Evolutionary conservation across 2,888 invertebrate species (phyloP), one percentile per base, ranked within the genome.

Genomic region (Cosmia trapezina): DNA sequence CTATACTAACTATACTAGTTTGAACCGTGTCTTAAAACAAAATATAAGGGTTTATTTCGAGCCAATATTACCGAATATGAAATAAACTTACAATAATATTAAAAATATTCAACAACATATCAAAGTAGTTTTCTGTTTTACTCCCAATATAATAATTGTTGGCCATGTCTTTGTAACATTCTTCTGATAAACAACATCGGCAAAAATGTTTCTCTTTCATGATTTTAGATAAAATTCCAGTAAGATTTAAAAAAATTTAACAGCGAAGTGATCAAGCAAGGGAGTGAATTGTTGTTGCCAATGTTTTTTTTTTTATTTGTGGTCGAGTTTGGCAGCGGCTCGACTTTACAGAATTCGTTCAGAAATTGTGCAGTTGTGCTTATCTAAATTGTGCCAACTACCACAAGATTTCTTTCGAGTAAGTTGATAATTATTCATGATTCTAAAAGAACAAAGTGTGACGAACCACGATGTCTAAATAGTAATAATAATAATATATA

Each of bases 121-220:
- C 76, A 0, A 68, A 49, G 47, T 88, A 88, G 33, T 80, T 80
- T 84, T 88, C 89, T 8, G 74, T 82, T 66, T 60, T 78, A 12
- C 77, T 69, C 1, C 73, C 74, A 60, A 65, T 73, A n/a, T 67
- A 73, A 65, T 85, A 88, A 7, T 78, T 77, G 37, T 77, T 73
- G 28, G 66, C 67, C 71, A 89, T 77, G 33, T 89, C 74, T 57
- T 88, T 85, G 43, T 84, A 86, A 73, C 84, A 86, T 49, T 85
- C 83, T 47, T 75, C 70, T 56, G 86, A 70, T 63, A 88, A 83
- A 70, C 89, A 89, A 72, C 86, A 89, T 56, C 77, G 66, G 67
- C 89, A 89, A 5, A 76, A 78, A 37, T 81, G 57, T 28, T 76
- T 79, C 56, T 60, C 69, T 68, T 73, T 70, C 86, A 86, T 86